Percentiles rank a stretch among this genome's conserved stretches.
Evolutionary conservation across 1,140 invertebrate species (phyloP).

Genomic region (Neelides sp.): DNA sequence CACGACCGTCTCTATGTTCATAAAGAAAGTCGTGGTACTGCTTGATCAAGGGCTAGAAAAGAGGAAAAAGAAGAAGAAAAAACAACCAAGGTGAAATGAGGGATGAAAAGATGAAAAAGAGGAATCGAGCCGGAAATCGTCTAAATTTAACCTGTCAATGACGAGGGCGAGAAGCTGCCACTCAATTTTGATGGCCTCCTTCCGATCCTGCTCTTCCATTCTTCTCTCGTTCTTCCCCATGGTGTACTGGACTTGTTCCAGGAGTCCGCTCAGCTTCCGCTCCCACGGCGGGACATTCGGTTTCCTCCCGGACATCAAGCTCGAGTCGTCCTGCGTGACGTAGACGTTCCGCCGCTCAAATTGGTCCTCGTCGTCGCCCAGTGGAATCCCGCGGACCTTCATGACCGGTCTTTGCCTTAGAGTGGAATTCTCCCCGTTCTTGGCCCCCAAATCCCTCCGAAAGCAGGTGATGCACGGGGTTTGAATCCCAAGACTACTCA

Average conservation of each 20-base stretch:
- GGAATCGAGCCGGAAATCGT: background rate
- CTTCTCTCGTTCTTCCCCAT: conserved; percentile 46
- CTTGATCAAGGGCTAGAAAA: too few relatives aligned
- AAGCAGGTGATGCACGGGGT: too few relatives aligned
- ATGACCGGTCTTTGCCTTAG: conserved; percentile 26
- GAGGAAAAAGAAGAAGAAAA: background rate
- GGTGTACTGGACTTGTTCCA: conserved; percentile 43
- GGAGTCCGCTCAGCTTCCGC: conserved; percentile 40
- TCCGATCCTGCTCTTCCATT: conserved; percentile 43
- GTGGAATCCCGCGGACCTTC: conserved; percentile 22
- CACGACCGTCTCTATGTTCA: too few relatives aligned
- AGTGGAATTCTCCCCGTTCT: too few relatives aligned
- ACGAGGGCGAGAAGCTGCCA: conserved; percentile 49
- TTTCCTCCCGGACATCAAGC: conserved; percentile 29
- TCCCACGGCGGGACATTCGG: conserved; percentile 34
- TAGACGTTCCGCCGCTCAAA: background rate
- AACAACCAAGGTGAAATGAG: conserved; percentile 8
- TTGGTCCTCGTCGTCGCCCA: conserved; percentile 3
- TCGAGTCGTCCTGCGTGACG: conserved; percentile 3
- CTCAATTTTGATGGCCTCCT: conserved; percentile 44
- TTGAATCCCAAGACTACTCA: too few relatives aligned
- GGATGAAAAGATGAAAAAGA: background rate
- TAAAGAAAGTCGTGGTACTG: too few relatives aligned
- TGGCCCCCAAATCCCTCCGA: too few relatives aligned
- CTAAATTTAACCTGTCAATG: conserved; percentile 39